Evolutionary conservation across 2,888 invertebrate species (phyloP).

Genomic region (Drosophila conformis): DNA sequence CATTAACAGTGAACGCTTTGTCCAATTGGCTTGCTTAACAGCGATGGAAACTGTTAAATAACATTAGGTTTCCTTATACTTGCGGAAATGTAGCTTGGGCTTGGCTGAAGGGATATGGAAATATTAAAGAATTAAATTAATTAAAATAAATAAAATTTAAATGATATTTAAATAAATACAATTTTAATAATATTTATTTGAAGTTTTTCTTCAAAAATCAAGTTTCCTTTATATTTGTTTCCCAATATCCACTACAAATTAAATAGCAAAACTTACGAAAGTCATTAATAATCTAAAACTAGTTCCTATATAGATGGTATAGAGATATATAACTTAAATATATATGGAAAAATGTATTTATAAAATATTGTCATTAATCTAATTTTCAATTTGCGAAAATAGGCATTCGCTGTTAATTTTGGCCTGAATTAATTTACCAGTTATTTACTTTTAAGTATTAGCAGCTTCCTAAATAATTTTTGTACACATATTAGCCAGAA

Average conservation of each 20-base stretch:
- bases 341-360: neutral
- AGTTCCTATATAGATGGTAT: neutral
- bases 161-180: neutral
- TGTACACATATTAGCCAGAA: neutral
- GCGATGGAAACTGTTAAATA: conserved; percentile 29
- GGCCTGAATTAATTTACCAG: neutral
- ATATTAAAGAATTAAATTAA: neutral
- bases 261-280: neutral
- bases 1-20: conserved; percentile 38
- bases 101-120: neutral
- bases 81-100: conserved; percentile 14
- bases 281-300: neutral
- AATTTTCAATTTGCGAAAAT: neutral
- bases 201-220: neutral
- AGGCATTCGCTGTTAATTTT: neutral
- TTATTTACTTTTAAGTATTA: neutral
- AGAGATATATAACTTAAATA: neutral
- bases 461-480: neutral
- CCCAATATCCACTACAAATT: neutral
- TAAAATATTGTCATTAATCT: neutral
- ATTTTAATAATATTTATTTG: neutral
- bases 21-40: conserved; percentile 60
- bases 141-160: too few relatives aligned
- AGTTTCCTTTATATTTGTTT: neutral
- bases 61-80: conserved; percentile 24